Evolutionary conservation across 2,888 invertebrate genomes (phyloP).

Genomic region (Melanostoma scalare): DNA sequence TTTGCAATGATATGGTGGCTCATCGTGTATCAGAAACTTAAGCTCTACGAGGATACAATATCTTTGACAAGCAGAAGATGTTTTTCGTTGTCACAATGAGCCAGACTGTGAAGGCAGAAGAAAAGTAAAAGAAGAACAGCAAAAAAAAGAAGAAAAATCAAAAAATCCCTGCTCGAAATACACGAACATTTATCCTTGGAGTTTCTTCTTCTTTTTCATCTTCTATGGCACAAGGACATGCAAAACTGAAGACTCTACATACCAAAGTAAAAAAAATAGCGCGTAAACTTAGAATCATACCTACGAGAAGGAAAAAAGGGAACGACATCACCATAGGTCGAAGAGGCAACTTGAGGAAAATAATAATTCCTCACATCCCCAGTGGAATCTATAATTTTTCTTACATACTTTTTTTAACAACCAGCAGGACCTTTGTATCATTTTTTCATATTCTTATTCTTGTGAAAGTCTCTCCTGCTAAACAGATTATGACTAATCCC

Average conservation of each 20-base stretch:
- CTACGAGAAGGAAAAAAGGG: slow-evolving; percentile 8
- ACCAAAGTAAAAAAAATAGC: slow-evolving; percentile 45
- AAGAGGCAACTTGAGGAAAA: slow-evolving; percentile 69
- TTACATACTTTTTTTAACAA: slow-evolving; percentile 53
- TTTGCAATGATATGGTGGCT: slow-evolving; percentile 71
- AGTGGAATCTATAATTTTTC: slow-evolving; percentile 70
- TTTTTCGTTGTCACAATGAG: slow-evolving; percentile 71
- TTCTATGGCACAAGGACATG: slow-evolving; percentile 58
- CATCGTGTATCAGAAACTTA: slow-evolving; percentile 72
- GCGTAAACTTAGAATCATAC: slow-evolving; percentile 37
- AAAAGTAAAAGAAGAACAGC: slow-evolving; percentile 7
- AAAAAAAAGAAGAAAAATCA: slow-evolving; percentile 6
- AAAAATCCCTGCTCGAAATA: slow-evolving; percentile 58
- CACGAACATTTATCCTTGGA: slow-evolving; percentile 60
- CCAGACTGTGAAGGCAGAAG: slow-evolving; percentile 61
- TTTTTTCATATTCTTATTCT: slow-evolving; percentile 36
- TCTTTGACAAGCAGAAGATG: slow-evolving; percentile 73
- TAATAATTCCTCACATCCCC: slow-evolving; percentile 73
- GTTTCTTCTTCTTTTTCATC: background rate
- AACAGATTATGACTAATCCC: slow-evolving; percentile 73
- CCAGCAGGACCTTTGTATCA: slow-evolving; percentile 64
- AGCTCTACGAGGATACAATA: slow-evolving; percentile 72
- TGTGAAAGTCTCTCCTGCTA: slow-evolving; percentile 65
- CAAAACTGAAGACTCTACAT: slow-evolving; percentile 46
- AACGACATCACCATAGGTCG: slow-evolving; percentile 65